Evolutionary conservation across 92 coral and sea anemone genomes (phyloP).

Genomic region (Zoanthus gigantus): DNA sequence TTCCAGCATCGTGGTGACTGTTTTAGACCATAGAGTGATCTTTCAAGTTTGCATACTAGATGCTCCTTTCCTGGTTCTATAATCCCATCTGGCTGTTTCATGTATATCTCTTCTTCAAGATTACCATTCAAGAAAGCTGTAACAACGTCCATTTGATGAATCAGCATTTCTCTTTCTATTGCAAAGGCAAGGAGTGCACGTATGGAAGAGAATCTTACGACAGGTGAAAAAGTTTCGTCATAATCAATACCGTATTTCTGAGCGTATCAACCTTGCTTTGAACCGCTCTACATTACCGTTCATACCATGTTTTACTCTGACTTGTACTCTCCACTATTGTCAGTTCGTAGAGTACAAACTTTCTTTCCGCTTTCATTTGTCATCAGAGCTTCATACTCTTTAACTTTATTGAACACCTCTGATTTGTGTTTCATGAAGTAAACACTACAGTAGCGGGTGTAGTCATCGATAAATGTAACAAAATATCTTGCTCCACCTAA

Average conservation of each 20-base stretch:
- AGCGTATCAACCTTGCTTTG: slow-evolving; percentile 63
- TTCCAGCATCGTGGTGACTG: slow-evolving; percentile 68
- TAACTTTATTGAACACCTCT: slow-evolving; percentile 52
- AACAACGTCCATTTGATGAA: slow-evolving; percentile 57
- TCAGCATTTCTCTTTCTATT: slow-evolving; percentile 5
- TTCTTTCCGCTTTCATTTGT: slow-evolving; percentile 29
- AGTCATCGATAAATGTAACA: slow-evolving; percentile 53
- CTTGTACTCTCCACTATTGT: slow-evolving; percentile 33
- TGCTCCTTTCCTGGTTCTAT: slow-evolving; percentile 45
- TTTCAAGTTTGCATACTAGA: slow-evolving; percentile 5
- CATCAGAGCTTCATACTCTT: slow-evolving; percentile 51
- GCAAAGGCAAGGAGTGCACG: slow-evolving; percentile 49
- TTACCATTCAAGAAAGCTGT: no score
- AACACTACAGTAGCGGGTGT: no score
- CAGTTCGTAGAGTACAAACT: slow-evolving; percentile 28
- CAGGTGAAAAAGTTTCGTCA: slow-evolving; percentile 59
- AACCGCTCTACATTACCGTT: slow-evolving; percentile 57
- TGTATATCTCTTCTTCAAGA: slow-evolving; percentile 37
- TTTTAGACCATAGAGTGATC: slow-evolving; percentile 62
- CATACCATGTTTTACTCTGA: slow-evolving; percentile 56
- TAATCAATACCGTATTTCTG: slow-evolving; percentile 62
- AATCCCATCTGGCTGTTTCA: slow-evolving; percentile 64
- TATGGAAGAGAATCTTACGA: slow-evolving; percentile 62
- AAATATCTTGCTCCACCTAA: slow-evolving; percentile 62
- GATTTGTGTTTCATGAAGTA: slow-evolving; percentile 13